A percentile compares a stretch with the other conserved stretches of the same genome.
Evolutionary conservation across 2,888 invertebrate species (phyloP).

Genomic region (Platerodrilus igneus): DNA sequence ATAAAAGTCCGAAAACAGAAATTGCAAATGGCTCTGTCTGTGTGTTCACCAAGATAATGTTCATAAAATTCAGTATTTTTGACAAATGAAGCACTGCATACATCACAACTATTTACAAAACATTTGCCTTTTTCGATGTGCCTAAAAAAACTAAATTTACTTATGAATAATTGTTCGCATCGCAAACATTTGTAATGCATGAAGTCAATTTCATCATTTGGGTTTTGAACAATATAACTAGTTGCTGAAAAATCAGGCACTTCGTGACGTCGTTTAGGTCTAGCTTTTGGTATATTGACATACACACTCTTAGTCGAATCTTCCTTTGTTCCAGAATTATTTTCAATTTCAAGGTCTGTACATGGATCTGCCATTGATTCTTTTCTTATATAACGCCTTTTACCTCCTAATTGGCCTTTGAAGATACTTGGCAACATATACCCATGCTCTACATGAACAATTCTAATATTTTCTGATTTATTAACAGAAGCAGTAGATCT

Average conservation of each 20-base stretch:
- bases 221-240: conserved; percentile 37
- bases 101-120: conserved; percentile 46
- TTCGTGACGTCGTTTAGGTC: conserved; percentile 39
- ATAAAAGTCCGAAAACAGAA: conserved; percentile 47
- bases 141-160: conserved; percentile 43
- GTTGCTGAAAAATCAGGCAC: conserved; percentile 45
- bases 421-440: conserved; percentile 41
- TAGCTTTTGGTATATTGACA: conserved; percentile 26
- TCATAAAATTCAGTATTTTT: conserved; percentile 43
- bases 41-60: conserved; percentile 41
- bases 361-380: conserved; percentile 7
- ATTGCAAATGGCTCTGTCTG: conserved; percentile 45
- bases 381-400: conserved; percentile 25
- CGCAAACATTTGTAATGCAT: conserved; percentile 44
- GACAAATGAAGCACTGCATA: conserved; percentile 39
- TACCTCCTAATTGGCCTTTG: conserved; percentile 28
- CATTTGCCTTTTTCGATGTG: conserved; percentile 48
- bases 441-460: conserved; percentile 44
- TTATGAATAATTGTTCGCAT: conserved; percentile 46
- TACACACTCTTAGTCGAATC: conserved; percentile 17
- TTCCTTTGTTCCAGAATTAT: too few species aligned
- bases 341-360: conserved; percentile 18
- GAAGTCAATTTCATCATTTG: conserved; percentile 42
- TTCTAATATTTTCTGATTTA: conserved; percentile 30
- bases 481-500: conserved; percentile 11